These are phyloP conservation scores for Zaprionus camerounensis DNA, from an alignment of 1,140 invertebrate species.

Conservation along the genomic window DNA sequence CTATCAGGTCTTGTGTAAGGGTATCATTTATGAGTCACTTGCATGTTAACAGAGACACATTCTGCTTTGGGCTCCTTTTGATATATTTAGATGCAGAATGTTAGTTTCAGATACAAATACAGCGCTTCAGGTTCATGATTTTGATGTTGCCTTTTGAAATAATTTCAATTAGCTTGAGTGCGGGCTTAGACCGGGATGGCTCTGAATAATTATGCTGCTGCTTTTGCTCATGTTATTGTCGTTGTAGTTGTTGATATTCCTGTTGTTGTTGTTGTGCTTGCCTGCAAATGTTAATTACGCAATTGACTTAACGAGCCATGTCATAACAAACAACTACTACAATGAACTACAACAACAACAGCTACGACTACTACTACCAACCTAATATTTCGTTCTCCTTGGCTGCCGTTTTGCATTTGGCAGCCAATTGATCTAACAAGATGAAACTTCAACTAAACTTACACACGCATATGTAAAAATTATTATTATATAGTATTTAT, in stretches of 20 bases:
- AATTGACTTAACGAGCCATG: conserved; percentile 70
- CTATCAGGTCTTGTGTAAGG: neutral
- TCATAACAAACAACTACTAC: conserved; percentile 30
- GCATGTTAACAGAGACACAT: neutral
- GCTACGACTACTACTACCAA: neutral
- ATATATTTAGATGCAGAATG: neutral
- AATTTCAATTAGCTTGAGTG: conserved; percentile 54
- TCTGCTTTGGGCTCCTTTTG: neutral
- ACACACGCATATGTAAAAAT: neutral
- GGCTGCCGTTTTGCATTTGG: conserved; percentile 13
- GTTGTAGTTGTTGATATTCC: neutral
- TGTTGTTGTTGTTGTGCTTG: conserved; percentile 19
- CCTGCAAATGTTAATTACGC: conserved; percentile 73
- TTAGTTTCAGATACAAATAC: conserved; percentile 8
- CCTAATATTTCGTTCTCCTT: neutral
- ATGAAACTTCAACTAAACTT: neutral
- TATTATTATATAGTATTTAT: too few relatives aligned
- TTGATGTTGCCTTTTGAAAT: conserved; percentile 25
- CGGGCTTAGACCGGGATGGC: neutral
- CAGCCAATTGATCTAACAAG: neutral
- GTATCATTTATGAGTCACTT: neutral
- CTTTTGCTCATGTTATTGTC: neutral
- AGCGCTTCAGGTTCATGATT: conserved; percentile 12
- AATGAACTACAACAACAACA: conserved; percentile 20
- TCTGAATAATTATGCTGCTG: neutral